These are phyloP conservation scores for Laodelphax striatellus DNA, from an alignment of 1,140 invertebrate species.

Conservation along the genomic window DNA sequence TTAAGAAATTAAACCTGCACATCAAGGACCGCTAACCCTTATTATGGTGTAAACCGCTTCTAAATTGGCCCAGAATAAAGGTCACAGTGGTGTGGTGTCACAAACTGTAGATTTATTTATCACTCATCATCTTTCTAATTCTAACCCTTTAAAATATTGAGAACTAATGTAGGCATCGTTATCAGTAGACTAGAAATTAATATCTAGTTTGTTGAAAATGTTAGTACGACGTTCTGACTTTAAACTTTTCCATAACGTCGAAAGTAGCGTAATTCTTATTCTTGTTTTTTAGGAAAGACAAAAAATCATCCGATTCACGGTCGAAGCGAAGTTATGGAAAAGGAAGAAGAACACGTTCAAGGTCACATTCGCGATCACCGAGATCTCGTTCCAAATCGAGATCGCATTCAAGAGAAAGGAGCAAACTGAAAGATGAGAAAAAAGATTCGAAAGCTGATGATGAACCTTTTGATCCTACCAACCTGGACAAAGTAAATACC, in stretches of 20 bases:
- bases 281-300: constrained; percentile 16
- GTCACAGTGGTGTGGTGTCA: no score
- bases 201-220: no score
- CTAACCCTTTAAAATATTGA: no score
- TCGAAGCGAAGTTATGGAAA: constrained; percentile 11
- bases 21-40: no score
- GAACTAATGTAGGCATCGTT: no score
- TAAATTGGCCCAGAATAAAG: no score
- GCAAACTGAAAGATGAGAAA: constrained; percentile 42
- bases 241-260: constrained; percentile 3
- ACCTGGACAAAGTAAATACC: constrained; percentile 56
- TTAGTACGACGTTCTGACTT: neutral
- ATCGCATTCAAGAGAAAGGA: constrained; percentile 36
- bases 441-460: constrained; percentile 41
- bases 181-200: no score
- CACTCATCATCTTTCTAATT: no score
- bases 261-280: neutral
- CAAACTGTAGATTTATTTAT: no score
- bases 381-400: constrained; percentile 32
- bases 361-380: constrained; percentile 35
- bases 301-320: constrained; percentile 17
- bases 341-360: constrained; percentile 14
- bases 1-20: no score
- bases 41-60: no score
- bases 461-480: constrained; percentile 53